Evolutionary conservation across 2,113 vertebrate genomes (phyloP).

Genomic region (Polypterus bichir): DNA sequence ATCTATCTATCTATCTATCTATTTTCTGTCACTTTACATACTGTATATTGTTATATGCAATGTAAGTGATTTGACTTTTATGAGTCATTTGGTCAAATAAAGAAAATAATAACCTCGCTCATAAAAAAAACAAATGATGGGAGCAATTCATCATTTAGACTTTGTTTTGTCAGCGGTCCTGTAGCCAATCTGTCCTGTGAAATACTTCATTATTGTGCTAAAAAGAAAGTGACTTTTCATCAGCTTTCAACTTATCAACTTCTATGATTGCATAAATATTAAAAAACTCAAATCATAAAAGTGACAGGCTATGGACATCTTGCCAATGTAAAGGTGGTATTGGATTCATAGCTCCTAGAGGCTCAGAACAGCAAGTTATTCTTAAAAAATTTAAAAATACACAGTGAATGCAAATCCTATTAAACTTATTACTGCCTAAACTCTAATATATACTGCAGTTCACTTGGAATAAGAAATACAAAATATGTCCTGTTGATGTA

Average conservation of each 20-base stretch:
- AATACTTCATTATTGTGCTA: slow-evolving; percentile 22
- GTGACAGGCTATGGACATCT: slow-evolving; percentile 25
- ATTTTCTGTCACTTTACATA: slow-evolving; percentile 30
- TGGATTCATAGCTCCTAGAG: too few species aligned
- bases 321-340: slow-evolving; percentile 20
- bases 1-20: too few species aligned
- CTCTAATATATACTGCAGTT: too few species aligned
- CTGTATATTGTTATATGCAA: slow-evolving; percentile 19
- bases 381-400: too few species aligned
- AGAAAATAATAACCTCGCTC: slow-evolving; percentile 19
- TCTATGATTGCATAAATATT: too few species aligned
- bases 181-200: neutral
- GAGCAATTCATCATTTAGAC: slow-evolving; percentile 50
- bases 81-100: slow-evolving; percentile 36
- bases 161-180: slow-evolving; percentile 33
- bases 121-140: slow-evolving; percentile 41
- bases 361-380: too few species aligned
- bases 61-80: slow-evolving; percentile 34
- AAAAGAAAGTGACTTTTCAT: slow-evolving; percentile 27
- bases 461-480: too few species aligned
- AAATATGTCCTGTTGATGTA: too few species aligned
- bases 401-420: too few species aligned
- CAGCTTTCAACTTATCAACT: slow-evolving; percentile 1
- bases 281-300: neutral
- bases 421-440: too few species aligned